These are phyloP conservation scores for Gymnothorax javanicus DNA, from an alignment of 2,797 vertebrate species.

Conservation along the genomic window DNA sequence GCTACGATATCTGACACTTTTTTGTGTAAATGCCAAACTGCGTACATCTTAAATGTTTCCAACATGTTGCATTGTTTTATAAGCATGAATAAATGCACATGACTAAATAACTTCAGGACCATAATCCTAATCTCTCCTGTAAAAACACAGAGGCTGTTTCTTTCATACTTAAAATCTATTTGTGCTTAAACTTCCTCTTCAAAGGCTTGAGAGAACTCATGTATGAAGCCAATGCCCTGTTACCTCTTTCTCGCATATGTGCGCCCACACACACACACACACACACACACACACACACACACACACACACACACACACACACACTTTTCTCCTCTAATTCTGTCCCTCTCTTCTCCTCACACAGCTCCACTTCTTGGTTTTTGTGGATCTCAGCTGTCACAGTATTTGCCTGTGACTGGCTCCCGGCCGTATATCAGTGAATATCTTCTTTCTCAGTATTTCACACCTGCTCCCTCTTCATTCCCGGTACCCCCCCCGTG, in stretches of 20 bases:
- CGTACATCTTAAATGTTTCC: neutral
- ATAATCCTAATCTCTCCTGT: neutral
- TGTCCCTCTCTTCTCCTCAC: slow-evolving; percentile 54
- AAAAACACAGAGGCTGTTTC: slow-evolving; percentile 37
- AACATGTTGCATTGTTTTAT: neutral
- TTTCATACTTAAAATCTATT: slow-evolving; percentile 45
- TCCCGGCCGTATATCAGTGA: slow-evolving; percentile 82
- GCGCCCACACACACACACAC: slow-evolving; percentile 41
- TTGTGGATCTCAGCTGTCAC: slow-evolving; percentile 79
- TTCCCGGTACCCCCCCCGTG: neutral
- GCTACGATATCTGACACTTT: neutral
- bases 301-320: neutral
- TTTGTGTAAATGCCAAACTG: neutral
- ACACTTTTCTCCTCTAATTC: slow-evolving; percentile 28
- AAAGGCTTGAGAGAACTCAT: slow-evolving; percentile 53
- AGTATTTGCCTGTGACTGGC: slow-evolving; percentile 83
- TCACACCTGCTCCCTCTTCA: neutral
- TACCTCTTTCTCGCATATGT: slow-evolving; percentile 65
- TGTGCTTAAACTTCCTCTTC: slow-evolving; percentile 43
- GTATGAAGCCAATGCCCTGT: slow-evolving; percentile 48
- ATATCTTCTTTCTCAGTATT: slow-evolving; percentile 70
- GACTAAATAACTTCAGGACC: neutral
- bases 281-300: slow-evolving; percentile 56
- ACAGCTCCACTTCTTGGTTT: slow-evolving; percentile 81
- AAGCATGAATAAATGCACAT: neutral